Percentiles rank a stretch among this genome's conserved stretches.
Conservation (phyloP, 1,140 invertebrate species). For the Neelides sp. region DNA sequence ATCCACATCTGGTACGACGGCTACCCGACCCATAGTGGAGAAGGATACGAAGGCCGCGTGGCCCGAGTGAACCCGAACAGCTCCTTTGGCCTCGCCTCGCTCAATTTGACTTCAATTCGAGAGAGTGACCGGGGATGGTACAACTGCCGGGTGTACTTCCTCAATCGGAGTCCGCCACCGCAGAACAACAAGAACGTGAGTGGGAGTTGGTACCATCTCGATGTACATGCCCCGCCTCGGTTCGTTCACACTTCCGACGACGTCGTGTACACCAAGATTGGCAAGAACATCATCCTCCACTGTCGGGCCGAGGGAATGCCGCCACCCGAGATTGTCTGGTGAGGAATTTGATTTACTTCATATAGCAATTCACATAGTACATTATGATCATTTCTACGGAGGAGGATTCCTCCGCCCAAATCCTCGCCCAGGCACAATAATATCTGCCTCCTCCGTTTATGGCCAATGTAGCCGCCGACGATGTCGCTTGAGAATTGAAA, state of each 20-base stretch:
- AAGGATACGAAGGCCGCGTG: constrained; percentile 80
- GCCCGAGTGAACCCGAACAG: constrained; percentile 64
- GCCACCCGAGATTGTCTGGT: constrained; percentile 75
- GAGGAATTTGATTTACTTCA: constrained; percentile 20
- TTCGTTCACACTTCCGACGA: constrained; percentile 84
- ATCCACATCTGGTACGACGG: constrained; percentile 96
- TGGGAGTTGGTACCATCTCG: constrained; percentile 90
- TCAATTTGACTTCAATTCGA: constrained; percentile 82
- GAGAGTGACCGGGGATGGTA: constrained; percentile 94
- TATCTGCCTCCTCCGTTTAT: too few relatives aligned
- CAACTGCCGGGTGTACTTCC: constrained; percentile 89
- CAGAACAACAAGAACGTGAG: constrained; percentile 52
- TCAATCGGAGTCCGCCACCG: constrained; percentile 78
- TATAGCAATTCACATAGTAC: constrained; percentile 22
- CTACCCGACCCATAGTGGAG: constrained; percentile 84
- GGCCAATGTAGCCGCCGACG: too few relatives aligned
- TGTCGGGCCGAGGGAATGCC: constrained; percentile 70
- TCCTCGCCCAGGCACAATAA: too few relatives aligned
- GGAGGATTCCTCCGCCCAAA: too few relatives aligned
- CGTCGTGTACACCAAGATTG: constrained; percentile 88
- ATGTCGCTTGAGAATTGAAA: too few relatives aligned
- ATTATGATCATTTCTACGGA: too few relatives aligned
- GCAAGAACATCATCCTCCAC: constrained; percentile 75
- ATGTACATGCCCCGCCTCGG: constrained; percentile 76
- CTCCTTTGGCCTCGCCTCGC: constrained; percentile 61